Conservation (phyloP, 2,888 invertebrate genomes). For the Sphecodes monilicornis region DNA sequence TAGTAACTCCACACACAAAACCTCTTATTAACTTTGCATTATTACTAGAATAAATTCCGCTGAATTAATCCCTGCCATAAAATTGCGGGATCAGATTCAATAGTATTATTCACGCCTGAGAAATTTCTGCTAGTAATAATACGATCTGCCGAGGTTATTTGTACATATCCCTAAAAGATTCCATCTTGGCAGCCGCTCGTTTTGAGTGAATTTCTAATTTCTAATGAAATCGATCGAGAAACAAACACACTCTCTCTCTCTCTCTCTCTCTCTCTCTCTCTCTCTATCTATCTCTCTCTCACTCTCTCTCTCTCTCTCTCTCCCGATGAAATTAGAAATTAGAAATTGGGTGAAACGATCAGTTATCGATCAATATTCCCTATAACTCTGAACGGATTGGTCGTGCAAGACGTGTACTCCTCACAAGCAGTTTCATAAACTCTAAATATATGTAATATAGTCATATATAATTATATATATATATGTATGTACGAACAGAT, state of each 20-base stretch:
- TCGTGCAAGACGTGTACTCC: constrained; percentile 66
- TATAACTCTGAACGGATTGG: constrained; percentile 52
- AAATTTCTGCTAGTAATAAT: neutral
- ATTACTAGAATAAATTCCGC: neutral
- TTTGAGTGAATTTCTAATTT: constrained; percentile 44
- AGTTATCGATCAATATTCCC: constrained; percentile 8
- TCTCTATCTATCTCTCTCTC: neutral
- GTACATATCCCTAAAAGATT: constrained; percentile 7
- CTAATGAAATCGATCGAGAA: constrained; percentile 16
- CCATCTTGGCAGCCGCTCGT: constrained; percentile 34
- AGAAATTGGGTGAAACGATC: constrained; percentile 26
- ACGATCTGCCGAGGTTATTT: neutral
- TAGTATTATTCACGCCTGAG: neutral
- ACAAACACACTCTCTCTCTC: neutral
- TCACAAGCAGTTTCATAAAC: constrained; percentile 79
- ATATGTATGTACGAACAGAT: constrained; percentile 64
- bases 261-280: too few relatives aligned
- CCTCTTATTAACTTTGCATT: neutral
- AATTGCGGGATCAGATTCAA: neutral
- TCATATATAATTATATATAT: constrained; percentile 70
- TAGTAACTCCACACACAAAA: constrained; percentile 16
- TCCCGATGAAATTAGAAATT: neutral
- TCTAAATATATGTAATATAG: constrained; percentile 77
- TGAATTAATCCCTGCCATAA: neutral
- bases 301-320: neutral